Base-by-base conservation (phyloP, 1,140 invertebrate genomes). In the Schlechtendalia chinensis region DNA sequence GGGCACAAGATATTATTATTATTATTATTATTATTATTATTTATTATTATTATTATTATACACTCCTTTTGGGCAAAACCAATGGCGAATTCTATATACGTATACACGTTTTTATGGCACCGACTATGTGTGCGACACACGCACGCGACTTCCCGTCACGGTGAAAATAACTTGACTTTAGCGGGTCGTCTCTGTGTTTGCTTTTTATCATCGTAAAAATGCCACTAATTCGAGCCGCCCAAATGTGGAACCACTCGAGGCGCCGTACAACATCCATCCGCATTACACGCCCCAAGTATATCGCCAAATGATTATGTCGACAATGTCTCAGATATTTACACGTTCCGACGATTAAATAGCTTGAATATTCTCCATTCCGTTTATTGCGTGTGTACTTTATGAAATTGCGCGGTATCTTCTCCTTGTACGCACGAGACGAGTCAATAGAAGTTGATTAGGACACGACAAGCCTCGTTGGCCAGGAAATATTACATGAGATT, bases 181-280 rank as follows among this genome's bases (percentile, higher is more conserved):
- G 24, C 53, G 50, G 19, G 27, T 27, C 39, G 50, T 50, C 29
- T 27, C 6, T 19, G 17, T 79, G 75, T 79, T 79, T 79, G 59
- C 56, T 79, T 77, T 79, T 79, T 79, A 79, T 79, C 58, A 50
- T 79, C 75, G 75, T 79, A 79, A 79, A 79, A 79, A 79, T 79
- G 32, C 75, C 32, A 63, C 56, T 79, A 79, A 79, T 79, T 61
- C 22, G 56, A 5, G 22, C 32, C 27, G 29, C 39, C 6, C 32
- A 10, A n/a, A 59, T 45, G 54, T 58, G n/a, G 47, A 77, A 75
- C 32, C 32, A 47, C 39, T 47, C 39, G 39, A 50, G 54, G 75
- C 56, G 75, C 58, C 75, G 69, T 14, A 50, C 22, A 50, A 50
- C 10, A 69, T 47, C 65, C 22, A 69, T 47, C 39, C 39, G 32